Evolutionary conservation across 2,888 invertebrate genomes (phyloP).

Genomic region (Sepioteuthis lessoniana): DNA sequence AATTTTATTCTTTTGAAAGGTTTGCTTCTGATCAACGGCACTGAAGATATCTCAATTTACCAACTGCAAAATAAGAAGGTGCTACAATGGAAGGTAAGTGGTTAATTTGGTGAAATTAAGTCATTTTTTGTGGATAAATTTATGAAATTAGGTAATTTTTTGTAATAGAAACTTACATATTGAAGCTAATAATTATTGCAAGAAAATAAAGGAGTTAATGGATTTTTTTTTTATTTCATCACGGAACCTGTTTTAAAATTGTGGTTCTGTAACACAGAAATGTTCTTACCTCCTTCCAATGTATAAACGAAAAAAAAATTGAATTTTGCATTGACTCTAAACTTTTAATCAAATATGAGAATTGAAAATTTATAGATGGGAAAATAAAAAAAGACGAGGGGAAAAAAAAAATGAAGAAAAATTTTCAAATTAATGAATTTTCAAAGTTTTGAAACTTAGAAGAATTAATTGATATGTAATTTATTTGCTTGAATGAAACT

Average conservation of each 20-base stretch:
- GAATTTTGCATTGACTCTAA: neutral
- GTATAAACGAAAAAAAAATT: neutral
- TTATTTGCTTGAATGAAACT: neutral
- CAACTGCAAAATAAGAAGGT: neutral
- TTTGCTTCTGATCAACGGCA: neutral
- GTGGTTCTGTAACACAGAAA: neutral
- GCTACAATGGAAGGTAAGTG: neutral
- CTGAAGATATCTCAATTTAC: neutral
- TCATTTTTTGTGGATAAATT: neutral
- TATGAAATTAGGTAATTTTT: constrained; percentile 20
- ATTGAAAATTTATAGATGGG: neutral
- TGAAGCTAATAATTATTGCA: neutral
- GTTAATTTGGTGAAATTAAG: constrained; percentile 14
- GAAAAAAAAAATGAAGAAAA: neutral
- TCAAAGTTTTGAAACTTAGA: neutral
- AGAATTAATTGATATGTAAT: neutral
- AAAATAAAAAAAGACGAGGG: neutral
- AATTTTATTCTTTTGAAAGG: neutral
- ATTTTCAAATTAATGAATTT: neutral
- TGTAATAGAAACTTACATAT: neutral
- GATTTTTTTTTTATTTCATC: neutral
- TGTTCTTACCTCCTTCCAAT: neutral
- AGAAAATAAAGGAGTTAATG: neutral
- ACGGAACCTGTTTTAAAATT: neutral
- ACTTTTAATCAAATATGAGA: neutral